These are phyloP conservation scores for Archegozetes longisetosus DNA, from an alignment of 1,140 invertebrate species.

Conservation along the genomic window DNA sequence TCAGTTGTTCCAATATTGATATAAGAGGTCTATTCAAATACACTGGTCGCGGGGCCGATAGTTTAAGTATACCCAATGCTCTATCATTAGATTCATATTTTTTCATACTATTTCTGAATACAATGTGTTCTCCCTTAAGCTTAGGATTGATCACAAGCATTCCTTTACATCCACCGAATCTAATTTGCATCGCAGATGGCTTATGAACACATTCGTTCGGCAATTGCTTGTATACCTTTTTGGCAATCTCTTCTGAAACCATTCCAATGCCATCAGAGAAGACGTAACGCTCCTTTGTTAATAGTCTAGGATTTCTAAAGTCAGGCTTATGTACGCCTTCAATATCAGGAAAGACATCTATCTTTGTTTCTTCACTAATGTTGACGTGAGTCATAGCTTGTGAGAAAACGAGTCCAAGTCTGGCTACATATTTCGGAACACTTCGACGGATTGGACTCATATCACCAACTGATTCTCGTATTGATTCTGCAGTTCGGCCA, in stretches of 20 bases:
- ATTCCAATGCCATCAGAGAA: constrained; percentile 25
- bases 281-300: constrained; percentile 16
- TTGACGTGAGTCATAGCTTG: constrained; percentile 48
- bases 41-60: constrained; percentile 17
- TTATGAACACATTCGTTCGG: not conserved
- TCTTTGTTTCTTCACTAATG: constrained; percentile 44
- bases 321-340: constrained; percentile 11
- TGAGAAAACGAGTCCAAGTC: constrained; percentile 33
- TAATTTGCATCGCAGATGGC: constrained; percentile 23
- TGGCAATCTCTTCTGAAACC: constrained; percentile 20
- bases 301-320: not conserved
- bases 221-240: constrained; percentile 16
- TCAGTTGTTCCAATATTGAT: constrained; percentile 16
- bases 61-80: constrained; percentile 19
- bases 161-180: constrained; percentile 23
- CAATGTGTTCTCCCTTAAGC: constrained; percentile 16
- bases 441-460: constrained; percentile 2
- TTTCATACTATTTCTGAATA: constrained; percentile 21
- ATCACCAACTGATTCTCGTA: constrained; percentile 14
- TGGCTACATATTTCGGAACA: constrained; percentile 27
- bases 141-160: constrained; percentile 20
- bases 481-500: constrained; percentile 16
- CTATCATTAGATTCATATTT: constrained; percentile 20
- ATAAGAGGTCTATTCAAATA: constrained; percentile 20
- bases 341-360: constrained; percentile 5